Evolutionary conservation across 2,888 invertebrate species (phyloP), one percentile per base, ranked within the genome.

Genomic region (Noctuana brunneofusca): DNA sequence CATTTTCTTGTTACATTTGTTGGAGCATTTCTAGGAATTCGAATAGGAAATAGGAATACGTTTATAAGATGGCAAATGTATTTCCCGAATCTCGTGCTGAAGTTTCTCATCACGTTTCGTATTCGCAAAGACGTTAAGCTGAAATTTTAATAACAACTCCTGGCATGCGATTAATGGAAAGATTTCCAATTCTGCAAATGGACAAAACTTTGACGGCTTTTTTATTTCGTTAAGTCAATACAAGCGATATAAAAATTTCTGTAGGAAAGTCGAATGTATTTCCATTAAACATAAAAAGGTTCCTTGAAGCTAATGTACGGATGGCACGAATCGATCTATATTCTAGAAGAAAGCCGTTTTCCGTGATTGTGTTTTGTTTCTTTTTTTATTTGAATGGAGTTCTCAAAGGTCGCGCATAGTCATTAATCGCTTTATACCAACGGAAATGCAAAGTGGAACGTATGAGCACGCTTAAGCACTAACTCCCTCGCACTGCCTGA

Each of bases 401-500:
- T 69, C 75, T 79, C 84, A 85, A 84, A 86, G 85, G 80, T 84
- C 78, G 73, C 69, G 75, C 75, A 75, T 75, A 79, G 78, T 84
- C 84, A 83, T 86, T 88, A 88, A 89, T 86, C 86, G 87, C 81
- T 87, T 86, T 88, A 86, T 83, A 79, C 81, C 79, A 78, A 76
- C 79, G 83, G 86, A 86, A 85, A 84, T 84, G 85, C 83, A 83
- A 84, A 87, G 83, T 83, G 81, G 83, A 83, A 79, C 85, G 84
- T 84, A 83, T 79, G 78, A 84, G 86, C 74, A 84, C 79, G 75
- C 80, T 84, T 72, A 74, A 84, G 79, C 69, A 75, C 69, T 68
- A 67, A 66, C 71, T 65, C 67, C 69, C 80, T 73, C 75, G 72
- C 74, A 78, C 75, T 69, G 80, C 78, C 83, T 83, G 87, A 88